phyloP scores from a whole-genome alignment of 2,113 vertebrate genomes.

The Oryctolagus cuniculus region mOryCun1.1 NC_091449.1:68815001-68815500 shows the following conservation, averaged over 20 bases:
- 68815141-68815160: neutral
- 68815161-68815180: neutral
- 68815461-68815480: too few relatives aligned
- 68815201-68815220: too few relatives aligned
- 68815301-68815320: neutral
- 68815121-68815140: neutral
- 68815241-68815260: too few relatives aligned
- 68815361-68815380: neutral
- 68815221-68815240: too few relatives aligned
- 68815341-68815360: neutral
- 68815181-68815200: neutral
- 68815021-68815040: slow-evolving; percentile 65
- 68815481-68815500: too few relatives aligned
- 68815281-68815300: neutral
- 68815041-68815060: neutral
- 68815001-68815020: slow-evolving; percentile 60
- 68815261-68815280: too few relatives aligned
- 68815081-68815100: too few relatives aligned
- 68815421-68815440: too few relatives aligned
- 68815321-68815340: rapidly evolving
- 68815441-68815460: neutral
- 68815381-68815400: neutral
- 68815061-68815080: neutral
- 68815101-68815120: neutral
- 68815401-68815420: neutral